Percentiles rank a stretch among this genome's conserved stretches.
Evolutionary conservation across 2,888 invertebrate species (phyloP).

Genomic region (Dynastes hyllus): DNA sequence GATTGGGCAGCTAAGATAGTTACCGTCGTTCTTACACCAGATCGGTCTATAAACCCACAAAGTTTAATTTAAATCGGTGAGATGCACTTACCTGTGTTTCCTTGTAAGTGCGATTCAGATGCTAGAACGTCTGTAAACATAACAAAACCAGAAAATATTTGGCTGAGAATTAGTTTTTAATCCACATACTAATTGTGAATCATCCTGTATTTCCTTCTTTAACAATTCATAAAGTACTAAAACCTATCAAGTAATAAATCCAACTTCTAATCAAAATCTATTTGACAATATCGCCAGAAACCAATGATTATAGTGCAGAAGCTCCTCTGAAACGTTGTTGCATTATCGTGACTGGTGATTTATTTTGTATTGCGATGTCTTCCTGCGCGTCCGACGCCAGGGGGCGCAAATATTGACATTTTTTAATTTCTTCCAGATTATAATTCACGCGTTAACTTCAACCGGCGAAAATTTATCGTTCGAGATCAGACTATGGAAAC

Average conservation of each 20-base stretch:
- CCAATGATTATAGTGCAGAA: conserved; percentile 4
- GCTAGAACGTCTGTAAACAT: too few species aligned
- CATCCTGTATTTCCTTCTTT: not conserved
- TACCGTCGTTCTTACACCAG: too few species aligned
- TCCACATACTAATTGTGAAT: too few species aligned
- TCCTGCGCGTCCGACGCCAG: conserved; percentile 2
- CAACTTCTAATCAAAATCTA: conserved; percentile 12
- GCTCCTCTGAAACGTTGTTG: not conserved
- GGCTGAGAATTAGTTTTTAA: too few species aligned
- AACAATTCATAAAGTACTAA: not conserved
- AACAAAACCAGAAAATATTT: too few species aligned
- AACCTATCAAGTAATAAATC: not conserved
- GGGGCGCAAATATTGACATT: conserved; percentile 43
- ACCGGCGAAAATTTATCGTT: conserved; percentile 51
- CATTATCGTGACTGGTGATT: conserved; percentile 10
- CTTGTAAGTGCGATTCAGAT: too few species aligned
- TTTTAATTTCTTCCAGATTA: conserved; percentile 53
- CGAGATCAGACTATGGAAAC: conserved; percentile 58
- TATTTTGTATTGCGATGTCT: conserved; percentile 20
- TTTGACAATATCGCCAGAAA: conserved; percentile 1
- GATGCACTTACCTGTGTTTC: too few species aligned
- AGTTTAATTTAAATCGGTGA: too few species aligned
- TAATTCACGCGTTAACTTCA: conserved; percentile 54
- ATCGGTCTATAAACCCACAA: too few species aligned
- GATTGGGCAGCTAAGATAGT: too few species aligned